phyloP scores from a whole-genome alignment of 2,888 invertebrate species.

The Plemyria rubiginata region DNA sequence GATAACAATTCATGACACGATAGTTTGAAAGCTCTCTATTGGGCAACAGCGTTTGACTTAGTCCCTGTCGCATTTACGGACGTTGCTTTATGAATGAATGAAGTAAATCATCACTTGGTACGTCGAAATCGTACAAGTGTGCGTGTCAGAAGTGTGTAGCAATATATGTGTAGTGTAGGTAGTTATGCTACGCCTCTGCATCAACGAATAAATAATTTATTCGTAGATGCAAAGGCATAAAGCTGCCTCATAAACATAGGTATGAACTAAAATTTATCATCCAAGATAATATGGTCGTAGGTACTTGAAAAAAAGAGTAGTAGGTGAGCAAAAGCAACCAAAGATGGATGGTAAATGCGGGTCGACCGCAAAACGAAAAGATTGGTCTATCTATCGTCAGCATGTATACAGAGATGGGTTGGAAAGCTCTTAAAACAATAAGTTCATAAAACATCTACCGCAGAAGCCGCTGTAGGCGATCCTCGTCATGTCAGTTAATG shows the following conservation, averaged over 20 bases:
- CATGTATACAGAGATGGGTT: constrained; percentile 52
- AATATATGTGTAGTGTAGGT: constrained; percentile 55
- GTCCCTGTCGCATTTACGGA: constrained; percentile 61
- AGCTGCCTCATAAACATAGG: constrained; percentile 17
- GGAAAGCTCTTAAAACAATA: constrained; percentile 70
- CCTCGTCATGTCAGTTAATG: constrained; percentile 40
- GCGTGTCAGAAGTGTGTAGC: constrained; percentile 44
- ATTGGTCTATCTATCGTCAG: constrained; percentile 60
- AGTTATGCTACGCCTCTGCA: no score
- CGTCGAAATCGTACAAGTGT: constrained; percentile 62
- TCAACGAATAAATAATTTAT: no score
- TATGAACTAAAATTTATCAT: constrained; percentile 21
- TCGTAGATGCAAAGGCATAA: constrained; percentile 20
- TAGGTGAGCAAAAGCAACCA: constrained; percentile 59
- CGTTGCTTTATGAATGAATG: constrained; percentile 79
- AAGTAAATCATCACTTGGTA: constrained; percentile 75
- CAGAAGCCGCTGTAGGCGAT: constrained; percentile 62
- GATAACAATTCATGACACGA: constrained; percentile 56
- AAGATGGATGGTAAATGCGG: constrained; percentile 67
- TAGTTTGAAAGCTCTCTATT: constrained; percentile 67
- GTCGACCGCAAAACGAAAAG: constrained; percentile 76
- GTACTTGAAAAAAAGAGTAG: constrained; percentile 45
- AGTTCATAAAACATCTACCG: constrained; percentile 78
- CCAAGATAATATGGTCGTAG: constrained; percentile 32
- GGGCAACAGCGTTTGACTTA: constrained; percentile 59